These are phyloP conservation scores for Melieria picta DNA, from an alignment of 2,888 invertebrate species.

Conservation along the genomic window DNA sequence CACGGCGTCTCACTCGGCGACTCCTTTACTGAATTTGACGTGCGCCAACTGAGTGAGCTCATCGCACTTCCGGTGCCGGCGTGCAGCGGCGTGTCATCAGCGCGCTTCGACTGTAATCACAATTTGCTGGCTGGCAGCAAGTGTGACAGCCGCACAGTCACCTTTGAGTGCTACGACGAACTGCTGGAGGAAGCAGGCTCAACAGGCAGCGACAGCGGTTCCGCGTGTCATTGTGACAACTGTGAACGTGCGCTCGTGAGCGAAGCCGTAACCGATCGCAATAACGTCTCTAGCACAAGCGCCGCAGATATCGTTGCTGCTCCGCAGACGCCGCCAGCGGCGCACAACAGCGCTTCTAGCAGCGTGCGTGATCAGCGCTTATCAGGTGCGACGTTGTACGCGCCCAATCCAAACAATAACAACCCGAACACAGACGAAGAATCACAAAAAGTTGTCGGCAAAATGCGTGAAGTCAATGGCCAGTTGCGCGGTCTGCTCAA, in stretches of 20 bases:
- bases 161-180: slow-evolving; percentile 61
- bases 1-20: background rate
- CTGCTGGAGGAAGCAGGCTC: slow-evolving; percentile 45
- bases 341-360: background rate
- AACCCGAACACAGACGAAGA: background rate
- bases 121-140: slow-evolving; percentile 24
- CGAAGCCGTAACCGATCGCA: background rate
- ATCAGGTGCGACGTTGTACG: no score
- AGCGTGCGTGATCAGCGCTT: no score
- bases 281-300: slow-evolving; percentile 27
- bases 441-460: slow-evolving; percentile 18
- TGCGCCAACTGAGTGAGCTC: slow-evolving; percentile 54
- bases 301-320: slow-evolving; percentile 16
- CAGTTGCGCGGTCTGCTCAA: slow-evolving; percentile 72
- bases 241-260: slow-evolving; percentile 15
- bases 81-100: background rate
- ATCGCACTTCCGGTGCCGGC: slow-evolving; percentile 31
- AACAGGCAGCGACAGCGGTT: slow-evolving; percentile 27
- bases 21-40: slow-evolving; percentile 57
- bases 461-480: slow-evolving; percentile 67
- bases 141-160: slow-evolving; percentile 19
- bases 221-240: slow-evolving; percentile 43
- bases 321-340: background rate
- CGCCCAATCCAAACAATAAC: background rate
- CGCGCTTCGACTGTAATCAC: slow-evolving; percentile 43